Conservation (phyloP, 2,888 invertebrate genomes). For the Himalopsyche kuldschensis region DNA sequence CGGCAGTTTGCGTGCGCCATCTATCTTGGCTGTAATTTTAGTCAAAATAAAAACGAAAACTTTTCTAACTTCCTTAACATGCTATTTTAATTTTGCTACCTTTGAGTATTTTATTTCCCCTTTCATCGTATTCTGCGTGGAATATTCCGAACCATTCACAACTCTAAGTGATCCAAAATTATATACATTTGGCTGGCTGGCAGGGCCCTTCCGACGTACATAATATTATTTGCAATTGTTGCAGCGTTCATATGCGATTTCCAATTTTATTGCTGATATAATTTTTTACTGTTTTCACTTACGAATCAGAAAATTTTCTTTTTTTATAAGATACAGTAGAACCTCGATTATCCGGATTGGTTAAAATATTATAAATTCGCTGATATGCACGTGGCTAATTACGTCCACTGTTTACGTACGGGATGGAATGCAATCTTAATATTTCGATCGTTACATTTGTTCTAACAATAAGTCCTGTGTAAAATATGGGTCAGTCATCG, state of each 20-base stretch:
- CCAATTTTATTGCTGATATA: conserved; percentile 2
- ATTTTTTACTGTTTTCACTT: neutral
- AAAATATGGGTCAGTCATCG: no score
- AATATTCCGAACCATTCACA: conserved; percentile 21
- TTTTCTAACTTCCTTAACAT: conserved; percentile 8
- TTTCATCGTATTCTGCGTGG: conserved; percentile 18
- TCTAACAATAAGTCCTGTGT: no score
- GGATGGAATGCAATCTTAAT: no score
- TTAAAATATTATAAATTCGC: no score
- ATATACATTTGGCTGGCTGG: conserved; percentile 17
- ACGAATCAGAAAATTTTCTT: neutral
- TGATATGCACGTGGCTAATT: no score
- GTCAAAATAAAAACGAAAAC: neutral
- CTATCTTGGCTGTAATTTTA: neutral
- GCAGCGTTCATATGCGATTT: neutral
- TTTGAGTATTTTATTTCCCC: conserved; percentile 4
- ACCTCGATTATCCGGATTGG: no score
- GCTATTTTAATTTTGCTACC: conserved; percentile 18
- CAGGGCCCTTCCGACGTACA: neutral
- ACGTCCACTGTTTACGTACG: no score
- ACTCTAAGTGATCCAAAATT: conserved; percentile 28
- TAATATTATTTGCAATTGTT: conserved; percentile 9
- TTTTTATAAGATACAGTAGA: no score
- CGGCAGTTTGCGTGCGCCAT: neutral
- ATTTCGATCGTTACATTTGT: no score